A percentile compares a stretch with the other conserved stretches of the same genome.
Evolutionary conservation across 2,113 vertebrate genomes (phyloP).

Genomic region (Phyllostomus hastatus): DNA sequence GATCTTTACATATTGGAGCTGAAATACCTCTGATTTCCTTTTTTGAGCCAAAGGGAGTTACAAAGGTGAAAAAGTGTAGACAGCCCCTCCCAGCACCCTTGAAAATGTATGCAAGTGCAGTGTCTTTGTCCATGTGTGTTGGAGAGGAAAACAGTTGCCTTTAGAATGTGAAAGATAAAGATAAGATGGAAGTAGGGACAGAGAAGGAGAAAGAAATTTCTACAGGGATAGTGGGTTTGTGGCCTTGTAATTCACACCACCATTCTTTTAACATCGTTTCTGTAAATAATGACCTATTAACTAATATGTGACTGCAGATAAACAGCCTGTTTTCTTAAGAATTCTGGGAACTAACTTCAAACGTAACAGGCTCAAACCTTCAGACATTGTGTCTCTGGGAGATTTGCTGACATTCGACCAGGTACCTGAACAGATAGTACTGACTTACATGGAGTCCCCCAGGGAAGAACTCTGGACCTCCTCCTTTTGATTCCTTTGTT

Average conservation of each 20-base stretch:
- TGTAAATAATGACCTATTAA: not conserved
- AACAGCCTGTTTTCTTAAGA: not conserved
- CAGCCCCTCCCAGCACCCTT: not conserved
- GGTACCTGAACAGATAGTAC: not conserved
- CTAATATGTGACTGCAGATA: not conserved
- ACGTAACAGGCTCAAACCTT: not conserved
- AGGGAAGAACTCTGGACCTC: not conserved
- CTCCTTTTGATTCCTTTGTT: not conserved
- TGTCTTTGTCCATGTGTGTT: not conserved
- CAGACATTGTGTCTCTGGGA: not conserved
- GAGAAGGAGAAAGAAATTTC: not conserved
- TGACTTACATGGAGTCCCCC: not conserved
- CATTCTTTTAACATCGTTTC: not conserved
- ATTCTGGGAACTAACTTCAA: not conserved
- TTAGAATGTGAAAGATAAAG: not conserved
- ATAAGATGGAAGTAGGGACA: not conserved
- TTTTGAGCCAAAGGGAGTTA: not conserved
- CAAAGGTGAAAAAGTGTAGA: not conserved
- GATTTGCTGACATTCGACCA: not conserved
- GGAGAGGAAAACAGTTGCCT: not conserved
- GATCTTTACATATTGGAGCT: not conserved
- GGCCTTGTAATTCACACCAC: not conserved
- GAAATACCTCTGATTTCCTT: not conserved
- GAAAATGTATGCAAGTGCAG: not conserved
- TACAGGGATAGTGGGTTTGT: not conserved